These are phyloP conservation scores for Upupa epops DNA, from an alignment of 2,113 vertebrate species.

Conservation along the genomic window DNA sequence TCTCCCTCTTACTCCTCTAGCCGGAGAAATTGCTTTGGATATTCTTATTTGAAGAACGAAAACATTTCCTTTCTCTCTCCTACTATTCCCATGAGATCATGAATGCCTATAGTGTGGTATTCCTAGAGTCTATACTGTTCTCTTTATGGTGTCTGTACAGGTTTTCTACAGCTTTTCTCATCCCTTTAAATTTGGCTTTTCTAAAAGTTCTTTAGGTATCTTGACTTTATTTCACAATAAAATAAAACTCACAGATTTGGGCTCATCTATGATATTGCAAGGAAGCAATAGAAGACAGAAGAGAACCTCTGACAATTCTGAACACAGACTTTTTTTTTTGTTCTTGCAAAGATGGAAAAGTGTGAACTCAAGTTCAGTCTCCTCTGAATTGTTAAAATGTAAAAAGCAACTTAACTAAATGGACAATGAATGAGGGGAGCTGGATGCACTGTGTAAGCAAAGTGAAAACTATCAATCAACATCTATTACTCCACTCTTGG, in stretches of 20 bases:
- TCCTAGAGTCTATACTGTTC: not conserved
- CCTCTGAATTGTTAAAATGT: constrained; percentile 28
- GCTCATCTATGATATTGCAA: not conserved
- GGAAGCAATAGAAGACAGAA: not conserved
- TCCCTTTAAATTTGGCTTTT: not conserved
- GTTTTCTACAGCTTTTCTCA: not conserved
- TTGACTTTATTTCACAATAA: constrained; percentile 2
- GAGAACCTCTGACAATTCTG: not conserved
- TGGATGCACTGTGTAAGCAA: not conserved
- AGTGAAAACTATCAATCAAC: constrained; percentile 45
- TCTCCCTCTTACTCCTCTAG: not conserved
- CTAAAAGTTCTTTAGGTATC: not conserved
- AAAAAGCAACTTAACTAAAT: constrained; percentile 28
- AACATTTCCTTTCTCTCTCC: not conserved
- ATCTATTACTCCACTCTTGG: constrained; percentile 17
- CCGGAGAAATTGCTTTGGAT: not conserved
- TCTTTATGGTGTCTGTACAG: not conserved
- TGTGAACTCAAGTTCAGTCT: not conserved
- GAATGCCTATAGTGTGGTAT: not conserved
- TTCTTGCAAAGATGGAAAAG: not conserved
- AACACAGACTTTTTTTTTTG: not conserved
- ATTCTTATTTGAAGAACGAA: not conserved
- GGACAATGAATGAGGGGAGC: constrained; percentile 1
- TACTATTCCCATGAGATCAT: not conserved
- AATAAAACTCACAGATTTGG: not conserved